Evolutionary conservation across 1,140 invertebrate species (phyloP).

Genomic region (Formica selysi): DNA sequence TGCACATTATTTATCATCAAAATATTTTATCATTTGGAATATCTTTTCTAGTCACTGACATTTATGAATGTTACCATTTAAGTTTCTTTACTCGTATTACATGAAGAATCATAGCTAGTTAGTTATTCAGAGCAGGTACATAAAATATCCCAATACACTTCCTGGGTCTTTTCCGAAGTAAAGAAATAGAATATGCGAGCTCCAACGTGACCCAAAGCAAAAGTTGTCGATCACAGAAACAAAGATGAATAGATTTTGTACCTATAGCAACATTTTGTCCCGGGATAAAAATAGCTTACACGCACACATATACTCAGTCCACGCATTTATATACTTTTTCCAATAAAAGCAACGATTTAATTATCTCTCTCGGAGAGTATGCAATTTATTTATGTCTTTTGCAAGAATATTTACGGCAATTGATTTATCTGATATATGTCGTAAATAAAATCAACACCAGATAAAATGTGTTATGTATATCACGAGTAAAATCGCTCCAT

Average conservation of each 20-base stretch:
- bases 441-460: background rate
- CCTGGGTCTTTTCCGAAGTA: background rate
- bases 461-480: background rate
- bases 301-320: no score
- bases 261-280: background rate
- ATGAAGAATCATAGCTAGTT: background rate
- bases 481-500: background rate
- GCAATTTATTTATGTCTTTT: constrained; percentile 14
- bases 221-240: constrained; percentile 29
- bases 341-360: constrained; percentile 27
- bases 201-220: background rate
- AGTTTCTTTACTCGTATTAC: background rate
- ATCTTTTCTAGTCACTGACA: background rate
- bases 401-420: background rate
- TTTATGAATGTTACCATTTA: background rate
- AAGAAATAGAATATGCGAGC: constrained; percentile 39
- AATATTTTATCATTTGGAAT: background rate
- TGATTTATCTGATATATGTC: background rate
- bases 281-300: background rate
- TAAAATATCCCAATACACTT: background rate
- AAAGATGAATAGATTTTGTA: constrained; percentile 33
- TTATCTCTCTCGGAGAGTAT: background rate
- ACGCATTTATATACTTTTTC: background rate
- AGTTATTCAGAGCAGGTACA: background rate
- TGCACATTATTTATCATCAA: background rate